phyloP scores from a whole-genome alignment of 2,797 vertebrate genomes.

The Denticeps clupeoides region DNA sequence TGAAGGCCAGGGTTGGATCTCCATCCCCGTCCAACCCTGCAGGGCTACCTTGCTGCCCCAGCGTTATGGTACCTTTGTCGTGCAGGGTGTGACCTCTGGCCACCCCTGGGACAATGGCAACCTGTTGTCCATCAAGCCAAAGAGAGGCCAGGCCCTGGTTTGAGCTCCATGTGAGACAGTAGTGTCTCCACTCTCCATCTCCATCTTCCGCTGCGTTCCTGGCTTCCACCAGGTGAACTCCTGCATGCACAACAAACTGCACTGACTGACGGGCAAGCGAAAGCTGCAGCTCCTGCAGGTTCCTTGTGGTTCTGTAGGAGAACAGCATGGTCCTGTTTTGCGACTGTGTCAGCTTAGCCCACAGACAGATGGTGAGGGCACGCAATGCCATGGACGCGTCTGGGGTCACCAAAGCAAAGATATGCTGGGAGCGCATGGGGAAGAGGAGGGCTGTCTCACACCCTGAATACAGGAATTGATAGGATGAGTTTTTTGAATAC shows the following conservation, averaged over 20 bases:
- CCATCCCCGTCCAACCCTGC: slow-evolving; percentile 35
- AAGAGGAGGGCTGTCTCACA: slow-evolving; percentile 67
- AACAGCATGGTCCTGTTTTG: slow-evolving; percentile 66
- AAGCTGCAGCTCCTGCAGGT: slow-evolving; percentile 66
- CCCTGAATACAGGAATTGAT: slow-evolving; percentile 37
- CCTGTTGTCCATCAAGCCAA: slow-evolving; percentile 51
- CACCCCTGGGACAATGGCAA: slow-evolving; percentile 15
- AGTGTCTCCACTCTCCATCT: slow-evolving; percentile 53
- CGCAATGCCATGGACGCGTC: slow-evolving; percentile 36
- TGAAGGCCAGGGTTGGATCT: slow-evolving; percentile 61
- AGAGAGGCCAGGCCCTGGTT: slow-evolving; percentile 40
- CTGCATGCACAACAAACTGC: slow-evolving; percentile 39
- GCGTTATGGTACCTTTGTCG: slow-evolving; percentile 55
- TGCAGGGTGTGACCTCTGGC: slow-evolving; percentile 43
- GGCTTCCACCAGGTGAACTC: slow-evolving; percentile 38
- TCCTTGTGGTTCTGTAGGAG: slow-evolving; percentile 65
- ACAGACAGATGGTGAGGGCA: slow-evolving; percentile 62
- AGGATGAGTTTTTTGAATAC: background rate
- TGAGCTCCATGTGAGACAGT: slow-evolving; percentile 62
- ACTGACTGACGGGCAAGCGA: slow-evolving; percentile 44
- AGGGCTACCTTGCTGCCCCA: slow-evolving; percentile 69
- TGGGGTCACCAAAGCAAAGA: slow-evolving; percentile 61
- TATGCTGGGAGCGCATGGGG: slow-evolving; percentile 71
- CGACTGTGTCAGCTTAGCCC: slow-evolving; percentile 63
- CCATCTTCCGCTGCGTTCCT: slow-evolving; percentile 22